phyloP scores from a whole-genome alignment of 2,888 invertebrate species.

The Melieria picta region DNA sequence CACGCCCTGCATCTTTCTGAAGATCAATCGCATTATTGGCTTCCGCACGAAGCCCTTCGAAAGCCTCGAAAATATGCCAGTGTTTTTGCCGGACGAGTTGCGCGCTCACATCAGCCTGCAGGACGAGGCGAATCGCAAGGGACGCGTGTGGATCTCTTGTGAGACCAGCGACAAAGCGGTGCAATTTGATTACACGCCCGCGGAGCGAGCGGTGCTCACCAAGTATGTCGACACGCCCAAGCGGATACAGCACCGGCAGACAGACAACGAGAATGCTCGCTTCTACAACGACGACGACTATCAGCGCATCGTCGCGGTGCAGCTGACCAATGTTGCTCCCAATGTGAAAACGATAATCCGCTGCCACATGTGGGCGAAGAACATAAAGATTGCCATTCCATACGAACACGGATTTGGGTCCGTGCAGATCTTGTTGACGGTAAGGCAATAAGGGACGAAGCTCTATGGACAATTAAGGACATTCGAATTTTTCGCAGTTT shows the following conservation, averaged over 20 bases:
- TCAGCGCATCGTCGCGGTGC: conserved; percentile 67
- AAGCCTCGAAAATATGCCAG: conserved; percentile 67
- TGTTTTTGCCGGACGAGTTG: conserved; percentile 70
- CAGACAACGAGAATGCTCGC: conserved; percentile 70
- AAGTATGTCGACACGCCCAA: not conserved
- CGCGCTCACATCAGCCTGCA: conserved; percentile 63
- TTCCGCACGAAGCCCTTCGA: conserved; percentile 76
- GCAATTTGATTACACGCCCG: conserved; percentile 74
- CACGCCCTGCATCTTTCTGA: conserved; percentile 81
- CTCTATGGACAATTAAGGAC: too few species aligned
- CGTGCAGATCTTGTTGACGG: not conserved
- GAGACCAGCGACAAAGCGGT: conserved; percentile 71
- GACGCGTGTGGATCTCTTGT: conserved; percentile 81
- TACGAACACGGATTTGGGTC: conserved; percentile 19
- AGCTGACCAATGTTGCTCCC: conserved; percentile 67
- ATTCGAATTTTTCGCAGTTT: too few species aligned
- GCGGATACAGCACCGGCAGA: not conserved
- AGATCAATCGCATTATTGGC: conserved; percentile 79
- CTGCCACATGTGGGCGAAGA: conserved; percentile 87
- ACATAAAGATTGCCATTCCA: conserved; percentile 67
- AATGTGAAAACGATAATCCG: conserved; percentile 76
- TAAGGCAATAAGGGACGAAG: too few species aligned
- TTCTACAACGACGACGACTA: conserved; percentile 68
- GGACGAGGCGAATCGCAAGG: conserved; percentile 59
- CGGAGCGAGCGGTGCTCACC: conserved; percentile 13